Base-by-base conservation (phyloP, 2,113 vertebrate genomes). In the Micronisus gabar region DNA sequence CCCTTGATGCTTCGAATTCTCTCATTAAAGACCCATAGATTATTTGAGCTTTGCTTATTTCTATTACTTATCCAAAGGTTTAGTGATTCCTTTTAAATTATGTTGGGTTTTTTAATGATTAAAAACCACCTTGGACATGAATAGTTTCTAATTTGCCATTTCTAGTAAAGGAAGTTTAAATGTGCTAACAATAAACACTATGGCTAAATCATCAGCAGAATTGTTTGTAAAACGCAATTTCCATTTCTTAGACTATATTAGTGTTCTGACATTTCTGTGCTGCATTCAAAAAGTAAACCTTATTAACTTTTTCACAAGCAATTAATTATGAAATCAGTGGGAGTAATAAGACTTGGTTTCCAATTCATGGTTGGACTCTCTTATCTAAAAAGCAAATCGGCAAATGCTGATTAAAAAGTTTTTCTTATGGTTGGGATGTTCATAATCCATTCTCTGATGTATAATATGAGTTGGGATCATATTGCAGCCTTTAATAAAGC, bases 291-390 rank as follows among this genome's bases (percentile, higher is more conserved):
- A 86, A 75, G 70, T 88, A 94, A 92, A 81, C 55, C 34, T 94
- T 66, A 82, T 81, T 93, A 94, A 90, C 80, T 91, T 94, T 85
- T 85, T 82, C 90, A 75, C 90, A 91, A 86, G 80, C 83, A 93
- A 71, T 92, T 94, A 90, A 88, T 95, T 96, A 88, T 82, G 56
- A 88, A 95, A 94, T 66, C 66, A 82, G 34, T 86, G 66, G 66
- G 61, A 91, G 45, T 82, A 94, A 86, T 88, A 82, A 70, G 52
- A n/a, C 83, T 88, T 92, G 61, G 56, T 93, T 95, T 88, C 34
- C 36, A 65, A 81, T 88, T 92, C 50, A 56, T 93, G 79, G 73
- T 87, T 90, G 56, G 71, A 82, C 70, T 93, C 53, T 53, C 45
- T 79, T 88, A 91, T 86, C 70, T 82, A 81, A 91, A 93, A 94